Evolutionary conservation across 2,113 vertebrate species (phyloP).

Genomic region (Rhea americana): DNA sequence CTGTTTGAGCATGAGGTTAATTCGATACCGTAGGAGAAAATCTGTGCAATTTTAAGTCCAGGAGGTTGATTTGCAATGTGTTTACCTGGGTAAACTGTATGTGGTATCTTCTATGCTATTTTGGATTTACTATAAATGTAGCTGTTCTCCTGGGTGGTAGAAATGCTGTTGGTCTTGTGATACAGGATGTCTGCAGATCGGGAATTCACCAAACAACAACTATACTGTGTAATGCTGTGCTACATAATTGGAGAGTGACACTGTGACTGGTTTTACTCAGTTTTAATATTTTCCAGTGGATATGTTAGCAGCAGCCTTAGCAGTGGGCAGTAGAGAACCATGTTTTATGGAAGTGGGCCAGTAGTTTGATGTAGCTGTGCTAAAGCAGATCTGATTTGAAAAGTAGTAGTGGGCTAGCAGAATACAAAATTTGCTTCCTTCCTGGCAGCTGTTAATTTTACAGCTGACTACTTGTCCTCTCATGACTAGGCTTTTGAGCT

Average conservation of each 20-base stretch:
- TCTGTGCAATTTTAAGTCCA: neutral
- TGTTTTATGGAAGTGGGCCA: neutral
- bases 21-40: neutral
- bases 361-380: neutral
- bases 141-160: neutral
- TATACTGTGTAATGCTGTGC: neutral
- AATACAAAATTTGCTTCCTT: neutral
- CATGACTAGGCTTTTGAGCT: neutral
- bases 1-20: neutral
- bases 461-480: neutral
- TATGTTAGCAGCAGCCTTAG: neutral
- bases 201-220: neutral
- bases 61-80: neutral
- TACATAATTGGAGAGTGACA: neutral
- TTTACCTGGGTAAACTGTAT: neutral
- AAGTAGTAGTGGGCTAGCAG: neutral
- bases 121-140: neutral
- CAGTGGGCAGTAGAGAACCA: neutral
- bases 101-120: neutral
- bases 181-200: neutral
- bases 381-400: neutral
- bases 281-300: fast-evolving
- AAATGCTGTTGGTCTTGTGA: neutral
- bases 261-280: neutral
- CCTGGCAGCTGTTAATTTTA: neutral